Evolutionary conservation across 2,888 invertebrate species (phyloP), one percentile per base, ranked within the genome.

Genomic region (Drosophila subquinaria): DNA sequence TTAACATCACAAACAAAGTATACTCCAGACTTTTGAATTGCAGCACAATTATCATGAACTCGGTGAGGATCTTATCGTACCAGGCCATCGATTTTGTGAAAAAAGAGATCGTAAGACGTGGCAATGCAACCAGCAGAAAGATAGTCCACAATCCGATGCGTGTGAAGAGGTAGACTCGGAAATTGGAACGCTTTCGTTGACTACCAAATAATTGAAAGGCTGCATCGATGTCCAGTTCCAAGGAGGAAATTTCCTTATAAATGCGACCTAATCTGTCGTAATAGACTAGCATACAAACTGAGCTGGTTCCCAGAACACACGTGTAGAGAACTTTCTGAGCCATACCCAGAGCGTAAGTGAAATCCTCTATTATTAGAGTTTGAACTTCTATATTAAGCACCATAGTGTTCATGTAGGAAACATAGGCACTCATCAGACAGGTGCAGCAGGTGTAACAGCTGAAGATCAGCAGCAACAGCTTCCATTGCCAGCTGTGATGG

Each of bases 21-120:
- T 82, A 92, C 38, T 92, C 90, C 0, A 79, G 20, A 4, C 67
- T 51, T 48, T 83, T 91, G 1, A 80, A 23, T 57, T 92, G 87
- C 1, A 86, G 4, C 3, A 79, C 30, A 4, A 82, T 8, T 13
- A 73, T 3, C 2, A 76, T 59, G 4, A 81, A 53, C 11, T 79
- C 69, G 5, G 78, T 85, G 11, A 85, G 3, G 0, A 71, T 3
- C 33, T 67, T 79, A n/a, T 80, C 64, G 11, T 36, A 23, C 15
- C 55, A 4, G 4, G 9, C 1, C 47, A 86, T 59, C 3, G 27
- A 55, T 2, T 69, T 38, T 0, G 68, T 52, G 4, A 89, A n/a
- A 0, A 59, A 17, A 9, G 50, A 56, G 5, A 73, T 4, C 5
- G 77, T 79, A 0, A 76, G 3, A 1, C 33, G 64, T 0, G 79